These are phyloP conservation scores for Masnerella sp. DNA, from an alignment of 2,888 invertebrate species.

Conservation along the genomic window DNA sequence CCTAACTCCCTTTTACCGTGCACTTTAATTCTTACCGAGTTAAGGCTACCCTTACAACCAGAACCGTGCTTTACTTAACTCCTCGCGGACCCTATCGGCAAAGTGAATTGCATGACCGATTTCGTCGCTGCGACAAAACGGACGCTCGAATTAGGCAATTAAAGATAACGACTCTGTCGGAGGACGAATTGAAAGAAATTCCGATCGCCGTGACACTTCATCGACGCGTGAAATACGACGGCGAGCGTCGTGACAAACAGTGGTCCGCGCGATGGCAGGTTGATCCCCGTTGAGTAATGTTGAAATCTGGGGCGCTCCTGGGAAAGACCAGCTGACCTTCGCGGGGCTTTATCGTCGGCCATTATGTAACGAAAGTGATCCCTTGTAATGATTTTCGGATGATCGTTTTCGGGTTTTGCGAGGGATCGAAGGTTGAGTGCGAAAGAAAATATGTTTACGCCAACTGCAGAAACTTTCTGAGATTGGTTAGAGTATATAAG, in stretches of 20 bases:
- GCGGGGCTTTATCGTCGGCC: conserved; percentile 32
- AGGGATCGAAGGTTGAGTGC: no score
- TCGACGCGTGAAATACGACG: conserved; percentile 66
- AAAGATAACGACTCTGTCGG: conserved; percentile 24
- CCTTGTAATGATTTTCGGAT: conserved; percentile 42
- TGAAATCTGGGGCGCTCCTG: conserved; percentile 77
- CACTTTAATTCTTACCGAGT: conserved; percentile 74
- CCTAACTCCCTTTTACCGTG: conserved; percentile 68
- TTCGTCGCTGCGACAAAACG: conserved; percentile 24
- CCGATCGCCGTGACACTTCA: conserved; percentile 46
- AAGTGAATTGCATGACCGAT: conserved; percentile 59
- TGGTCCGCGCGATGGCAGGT: conserved; percentile 73
- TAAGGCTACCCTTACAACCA: conserved; percentile 65
- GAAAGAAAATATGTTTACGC: no score
- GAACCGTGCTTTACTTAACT: conserved; percentile 58
- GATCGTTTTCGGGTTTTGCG: conserved; percentile 9
- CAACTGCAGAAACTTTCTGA: not conserved
- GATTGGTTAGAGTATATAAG: no score
- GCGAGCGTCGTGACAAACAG: conserved; percentile 69
- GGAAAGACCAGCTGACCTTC: conserved; percentile 74
- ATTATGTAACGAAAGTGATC: conserved; percentile 39
- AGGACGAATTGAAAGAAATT: conserved; percentile 7
- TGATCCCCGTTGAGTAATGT: conserved; percentile 78
- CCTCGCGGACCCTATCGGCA: conserved; percentile 45
- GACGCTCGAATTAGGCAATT: conserved; percentile 36